Conservation (phyloP, 1,140 invertebrate genomes). For the Aphaenogaster ashmeadi region DNA sequence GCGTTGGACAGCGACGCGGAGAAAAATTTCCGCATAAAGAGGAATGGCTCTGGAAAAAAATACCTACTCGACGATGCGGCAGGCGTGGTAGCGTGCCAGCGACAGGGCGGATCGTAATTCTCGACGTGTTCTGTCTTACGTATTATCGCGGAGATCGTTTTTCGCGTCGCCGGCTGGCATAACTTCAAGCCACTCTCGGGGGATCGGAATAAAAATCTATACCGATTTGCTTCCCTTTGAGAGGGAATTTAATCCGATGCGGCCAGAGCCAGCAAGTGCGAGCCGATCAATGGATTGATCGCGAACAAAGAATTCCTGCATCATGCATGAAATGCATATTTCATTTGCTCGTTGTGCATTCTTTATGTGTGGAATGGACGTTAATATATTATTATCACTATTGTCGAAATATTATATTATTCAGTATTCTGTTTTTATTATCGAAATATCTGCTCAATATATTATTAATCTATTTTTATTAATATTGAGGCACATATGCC, state of each 20-base stretch:
- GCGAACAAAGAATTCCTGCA: not conserved
- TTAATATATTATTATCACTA: not conserved
- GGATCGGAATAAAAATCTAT: conserved; percentile 43
- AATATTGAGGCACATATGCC: not conserved
- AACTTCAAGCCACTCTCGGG: conserved; percentile 24
- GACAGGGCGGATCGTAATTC: conserved; percentile 73
- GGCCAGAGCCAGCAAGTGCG: not conserved
- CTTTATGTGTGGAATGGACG: not conserved
- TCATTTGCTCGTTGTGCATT: not conserved
- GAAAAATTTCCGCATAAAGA: conserved; percentile 38
- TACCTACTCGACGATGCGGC: conserved; percentile 58
- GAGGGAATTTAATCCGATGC: conserved; percentile 16
- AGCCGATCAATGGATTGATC: conserved; percentile 16
- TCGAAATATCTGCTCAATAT: not conserved
- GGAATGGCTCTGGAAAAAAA: conserved; percentile 33
- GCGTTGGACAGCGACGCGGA: conserved; percentile 8
- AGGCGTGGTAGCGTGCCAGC: conserved; percentile 69
- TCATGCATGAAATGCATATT: conserved; percentile 33
- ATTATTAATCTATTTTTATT: not conserved
- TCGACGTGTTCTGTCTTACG: conserved; percentile 60
- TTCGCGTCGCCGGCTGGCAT: not conserved
- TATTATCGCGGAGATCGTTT: conserved; percentile 58
- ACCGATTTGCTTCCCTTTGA: conserved; percentile 25
- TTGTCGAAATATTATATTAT: conserved; percentile 25
- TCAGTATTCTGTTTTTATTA: conserved; percentile 10